Conservation (phyloP, 2,797 vertebrate species). For the Enteromius argenteus region DNA sequence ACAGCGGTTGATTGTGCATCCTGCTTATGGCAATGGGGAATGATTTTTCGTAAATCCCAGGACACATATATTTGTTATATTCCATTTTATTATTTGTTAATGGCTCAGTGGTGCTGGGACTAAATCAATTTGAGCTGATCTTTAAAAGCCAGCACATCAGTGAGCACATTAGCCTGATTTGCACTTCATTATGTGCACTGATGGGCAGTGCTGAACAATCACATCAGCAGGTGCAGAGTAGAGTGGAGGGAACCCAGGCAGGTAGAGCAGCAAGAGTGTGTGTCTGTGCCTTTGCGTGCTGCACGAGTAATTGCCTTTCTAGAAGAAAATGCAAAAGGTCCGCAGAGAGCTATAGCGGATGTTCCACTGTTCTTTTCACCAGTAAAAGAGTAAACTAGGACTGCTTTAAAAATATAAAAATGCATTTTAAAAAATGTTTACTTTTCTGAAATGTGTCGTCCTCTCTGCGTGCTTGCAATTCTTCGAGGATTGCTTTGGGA, state of each 20-base stretch:
- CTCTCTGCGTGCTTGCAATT: slow-evolving; percentile 21
- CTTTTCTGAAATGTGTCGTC: slow-evolving; percentile 53
- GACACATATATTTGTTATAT: slow-evolving; percentile 59
- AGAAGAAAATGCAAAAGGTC: slow-evolving; percentile 52
- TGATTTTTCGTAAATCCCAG: slow-evolving; percentile 56
- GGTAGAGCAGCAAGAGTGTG: slow-evolving; percentile 30
- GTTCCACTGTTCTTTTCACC: slow-evolving; percentile 42
- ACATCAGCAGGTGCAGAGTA: slow-evolving; percentile 64
- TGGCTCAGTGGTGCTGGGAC: slow-evolving; percentile 62
- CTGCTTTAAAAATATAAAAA: slow-evolving; percentile 29
- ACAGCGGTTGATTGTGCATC: slow-evolving; percentile 6
- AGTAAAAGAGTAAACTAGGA: slow-evolving; percentile 33
- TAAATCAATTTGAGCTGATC: slow-evolving; percentile 74
- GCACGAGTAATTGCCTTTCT: slow-evolving; percentile 62
- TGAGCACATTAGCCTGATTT: slow-evolving; percentile 73
- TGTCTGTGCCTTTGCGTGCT: background rate
- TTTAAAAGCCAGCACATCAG: slow-evolving; percentile 72
- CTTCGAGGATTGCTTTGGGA: slow-evolving; percentile 55
- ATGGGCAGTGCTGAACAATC: slow-evolving; percentile 66
- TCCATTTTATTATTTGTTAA: slow-evolving; percentile 67
- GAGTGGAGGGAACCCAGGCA: slow-evolving; percentile 47
- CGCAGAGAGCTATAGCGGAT: slow-evolving; percentile 44
- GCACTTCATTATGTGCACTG: slow-evolving; percentile 74
- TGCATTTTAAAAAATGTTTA: slow-evolving; percentile 21
- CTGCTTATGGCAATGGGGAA: slow-evolving; percentile 36